phyloP scores from a whole-genome alignment of 2,113 vertebrate species.

The Cephalopterus ornatus region DNA sequence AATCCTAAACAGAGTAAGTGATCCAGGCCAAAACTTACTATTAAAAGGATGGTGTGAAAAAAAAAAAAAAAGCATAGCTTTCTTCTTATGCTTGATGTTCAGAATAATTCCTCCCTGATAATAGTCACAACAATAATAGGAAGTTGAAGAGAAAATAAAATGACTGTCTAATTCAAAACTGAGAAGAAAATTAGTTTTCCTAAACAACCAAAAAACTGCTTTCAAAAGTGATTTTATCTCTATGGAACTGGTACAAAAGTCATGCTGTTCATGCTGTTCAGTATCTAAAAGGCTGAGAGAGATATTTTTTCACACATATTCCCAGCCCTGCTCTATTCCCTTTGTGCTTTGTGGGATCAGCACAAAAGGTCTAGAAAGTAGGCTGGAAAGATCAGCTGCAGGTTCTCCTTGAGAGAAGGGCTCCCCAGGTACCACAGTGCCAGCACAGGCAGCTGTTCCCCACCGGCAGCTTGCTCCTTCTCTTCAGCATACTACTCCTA shows the following conservation, averaged over 20 bases:
- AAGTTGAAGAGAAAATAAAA: not conserved
- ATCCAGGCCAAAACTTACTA: not conserved
- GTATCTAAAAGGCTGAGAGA: not conserved
- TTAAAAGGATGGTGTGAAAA: not conserved
- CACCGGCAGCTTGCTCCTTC: not conserved
- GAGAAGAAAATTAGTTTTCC: conserved; percentile 2
- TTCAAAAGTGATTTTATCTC: not conserved
- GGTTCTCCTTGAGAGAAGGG: conserved; percentile 47
- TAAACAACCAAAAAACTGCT: not conserved
- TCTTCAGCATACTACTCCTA: not conserved
- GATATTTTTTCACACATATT: conserved; percentile 43
- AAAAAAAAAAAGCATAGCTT: not conserved
- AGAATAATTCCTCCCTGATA: not conserved
- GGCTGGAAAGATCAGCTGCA: conserved; percentile 40
- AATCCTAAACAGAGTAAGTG: not conserved
- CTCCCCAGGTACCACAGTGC: not conserved
- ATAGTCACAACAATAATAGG: not conserved
- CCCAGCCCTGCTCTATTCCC: conserved; percentile 39
- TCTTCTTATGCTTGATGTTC: not conserved
- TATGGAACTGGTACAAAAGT: conserved; percentile 10
- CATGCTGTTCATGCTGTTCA: not conserved
- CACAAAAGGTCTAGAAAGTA: conserved; percentile 64
- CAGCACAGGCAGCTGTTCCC: not conserved
- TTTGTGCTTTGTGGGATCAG: conserved; percentile 42
- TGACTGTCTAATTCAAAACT: not conserved